These are phyloP conservation scores for Falco berigora DNA, from an alignment of 2,797 vertebrate genomes.

Conservation along the genomic window DNA sequence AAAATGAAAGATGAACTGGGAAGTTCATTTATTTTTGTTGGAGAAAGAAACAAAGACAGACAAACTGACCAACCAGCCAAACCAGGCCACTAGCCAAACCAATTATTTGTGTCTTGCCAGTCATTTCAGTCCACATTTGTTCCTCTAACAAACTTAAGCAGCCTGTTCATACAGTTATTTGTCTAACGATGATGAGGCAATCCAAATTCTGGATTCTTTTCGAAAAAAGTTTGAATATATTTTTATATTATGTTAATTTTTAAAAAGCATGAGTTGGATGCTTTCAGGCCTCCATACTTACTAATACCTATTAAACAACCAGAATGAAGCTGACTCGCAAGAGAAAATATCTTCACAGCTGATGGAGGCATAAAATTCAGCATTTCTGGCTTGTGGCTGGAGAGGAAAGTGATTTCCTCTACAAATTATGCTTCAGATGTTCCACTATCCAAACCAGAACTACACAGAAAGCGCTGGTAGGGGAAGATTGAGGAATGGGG, in stretches of 20 bases:
- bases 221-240: background rate
- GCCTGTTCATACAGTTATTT: background rate
- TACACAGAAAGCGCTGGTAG: background rate
- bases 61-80: conserved; percentile 23
- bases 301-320: background rate
- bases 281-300: background rate
- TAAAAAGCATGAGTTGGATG: background rate
- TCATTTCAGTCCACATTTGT: conserved; percentile 2
- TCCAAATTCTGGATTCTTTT: background rate
- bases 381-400: background rate
- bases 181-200: background rate
- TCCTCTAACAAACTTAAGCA: background rate
- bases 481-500: background rate
- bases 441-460: conserved; percentile 31
- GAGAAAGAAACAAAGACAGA: conserved; percentile 48
- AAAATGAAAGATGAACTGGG: conserved; percentile 30
- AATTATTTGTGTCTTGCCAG: conserved; percentile 50
- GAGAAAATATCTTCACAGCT: conserved; percentile 6
- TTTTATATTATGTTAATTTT: background rate
- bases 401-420: conserved; percentile 31
- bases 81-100: conserved; percentile 38
- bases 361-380: background rate
- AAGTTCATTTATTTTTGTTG: conserved; percentile 42
- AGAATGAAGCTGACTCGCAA: background rate
- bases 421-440: conserved; percentile 34